A percentile compares a stretch with the other conserved stretches of the same genome.
These are phyloP conservation scores for Homarus gammarus DNA, from an alignment of 2,888 invertebrate species.

Conservation along the genomic window DNA sequence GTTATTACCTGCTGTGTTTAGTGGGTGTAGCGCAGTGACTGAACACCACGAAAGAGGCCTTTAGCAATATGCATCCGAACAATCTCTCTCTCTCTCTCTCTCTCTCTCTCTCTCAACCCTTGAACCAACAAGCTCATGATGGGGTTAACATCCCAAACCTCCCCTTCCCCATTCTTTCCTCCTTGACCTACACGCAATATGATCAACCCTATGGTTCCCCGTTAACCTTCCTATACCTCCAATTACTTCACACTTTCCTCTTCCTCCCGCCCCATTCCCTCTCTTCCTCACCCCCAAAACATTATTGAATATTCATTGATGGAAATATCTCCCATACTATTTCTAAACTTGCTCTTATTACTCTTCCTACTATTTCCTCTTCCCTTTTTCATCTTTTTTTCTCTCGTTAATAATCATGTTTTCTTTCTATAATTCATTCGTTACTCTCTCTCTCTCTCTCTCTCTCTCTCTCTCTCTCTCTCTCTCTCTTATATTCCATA, in stretches of 20 bases:
- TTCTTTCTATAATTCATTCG: constrained; percentile 18
- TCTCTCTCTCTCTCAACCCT: neutral
- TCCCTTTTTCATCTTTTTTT: too few species aligned
- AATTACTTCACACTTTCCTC: neutral
- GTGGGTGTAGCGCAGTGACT: too few species aligned
- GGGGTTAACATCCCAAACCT: neutral
- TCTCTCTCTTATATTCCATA: too few species aligned
- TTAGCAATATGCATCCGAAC: too few species aligned
- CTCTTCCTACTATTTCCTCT: constrained; percentile 4
- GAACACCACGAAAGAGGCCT: too few species aligned
- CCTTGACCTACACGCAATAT: constrained; percentile 22
- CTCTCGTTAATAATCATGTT: too few species aligned
- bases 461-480: constrained; percentile 4
- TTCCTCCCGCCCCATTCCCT: neutral
- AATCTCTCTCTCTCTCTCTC: constrained; percentile 15
- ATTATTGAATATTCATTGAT: constrained; percentile 39
- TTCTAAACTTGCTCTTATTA: constrained; percentile 20
- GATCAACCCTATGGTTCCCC: neutral
- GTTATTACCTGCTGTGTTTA: too few species aligned
- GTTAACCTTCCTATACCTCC: neutral
- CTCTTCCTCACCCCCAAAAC: neutral
- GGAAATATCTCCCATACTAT: constrained; percentile 36
- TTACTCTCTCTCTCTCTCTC: constrained; percentile 11
- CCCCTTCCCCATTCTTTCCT: neutral
- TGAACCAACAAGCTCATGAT: neutral